Evolutionary conservation across 2,888 invertebrate species (phyloP).

Genomic region (Phrixothrix hirtus): DNA sequence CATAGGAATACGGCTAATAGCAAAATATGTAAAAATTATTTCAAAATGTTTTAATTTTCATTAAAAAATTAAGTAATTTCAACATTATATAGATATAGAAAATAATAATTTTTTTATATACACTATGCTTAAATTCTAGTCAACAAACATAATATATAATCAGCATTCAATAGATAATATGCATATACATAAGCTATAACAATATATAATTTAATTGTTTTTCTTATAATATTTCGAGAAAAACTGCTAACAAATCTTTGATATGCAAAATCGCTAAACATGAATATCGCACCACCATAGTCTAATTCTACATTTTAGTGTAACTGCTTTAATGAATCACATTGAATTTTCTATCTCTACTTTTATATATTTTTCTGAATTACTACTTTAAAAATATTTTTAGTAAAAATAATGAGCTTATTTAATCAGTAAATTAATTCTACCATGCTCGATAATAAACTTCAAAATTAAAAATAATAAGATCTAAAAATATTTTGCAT

Average conservation of each 20-base stretch:
- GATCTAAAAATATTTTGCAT: no score
- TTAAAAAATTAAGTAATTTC: neutral
- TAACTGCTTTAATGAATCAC: slow-evolving; percentile 16
- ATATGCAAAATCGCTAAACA: slow-evolving; percentile 21
- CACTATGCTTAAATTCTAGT: slow-evolving; percentile 8
- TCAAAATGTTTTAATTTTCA: neutral
- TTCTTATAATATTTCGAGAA: slow-evolving; percentile 7
- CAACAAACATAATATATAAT: slow-evolving; percentile 17
- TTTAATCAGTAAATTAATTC: no score
- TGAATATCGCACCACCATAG: slow-evolving; percentile 16
- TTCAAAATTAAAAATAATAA: no score
- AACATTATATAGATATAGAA: neutral
- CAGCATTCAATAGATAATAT: slow-evolving; percentile 12
- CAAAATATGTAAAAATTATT: neutral
- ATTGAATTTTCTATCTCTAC: slow-evolving; percentile 5
- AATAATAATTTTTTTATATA: neutral
- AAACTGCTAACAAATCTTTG: slow-evolving; percentile 14
- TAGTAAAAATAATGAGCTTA: no score
- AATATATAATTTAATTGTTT: slow-evolving; percentile 5
- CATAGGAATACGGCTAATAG: neutral
- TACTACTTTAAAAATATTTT: no score
- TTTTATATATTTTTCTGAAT: no score
- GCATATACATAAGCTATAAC: slow-evolving; percentile 24
- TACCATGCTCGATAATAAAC: no score
- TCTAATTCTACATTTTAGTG: slow-evolving; percentile 5